Conservation (phyloP, 2,797 vertebrate genomes). For the Dicrostonyx torquatus region DNA sequence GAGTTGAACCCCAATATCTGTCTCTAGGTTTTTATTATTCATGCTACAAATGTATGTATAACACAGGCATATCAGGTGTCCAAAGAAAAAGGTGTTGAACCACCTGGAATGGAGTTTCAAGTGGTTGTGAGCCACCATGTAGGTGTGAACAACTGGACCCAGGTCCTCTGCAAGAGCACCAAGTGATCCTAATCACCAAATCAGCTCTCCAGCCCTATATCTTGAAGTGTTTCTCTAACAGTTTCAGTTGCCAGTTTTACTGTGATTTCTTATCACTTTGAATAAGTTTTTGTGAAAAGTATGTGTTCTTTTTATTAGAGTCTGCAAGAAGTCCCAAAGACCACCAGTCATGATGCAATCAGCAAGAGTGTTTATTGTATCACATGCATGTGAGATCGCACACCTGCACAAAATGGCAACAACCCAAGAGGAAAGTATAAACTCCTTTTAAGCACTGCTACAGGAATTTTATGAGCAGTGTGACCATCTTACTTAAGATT, state of each 20-base stretch:
- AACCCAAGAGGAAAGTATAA: no score
- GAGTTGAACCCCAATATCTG: no score
- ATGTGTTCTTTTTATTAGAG: neutral
- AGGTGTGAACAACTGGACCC: neutral
- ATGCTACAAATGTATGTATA: no score
- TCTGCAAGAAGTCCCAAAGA: no score
- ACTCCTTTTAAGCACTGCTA: no score
- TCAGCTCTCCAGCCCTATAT: neutral
- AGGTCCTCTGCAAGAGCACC: neutral
- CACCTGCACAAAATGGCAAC: no score
- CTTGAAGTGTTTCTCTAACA: neutral
- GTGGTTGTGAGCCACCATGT: neutral
- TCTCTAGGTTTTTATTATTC: no score
- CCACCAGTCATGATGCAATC: no score
- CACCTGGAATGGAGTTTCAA: neutral
- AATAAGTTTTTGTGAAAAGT: neutral
- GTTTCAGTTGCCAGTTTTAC: neutral
- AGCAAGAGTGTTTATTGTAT: no score
- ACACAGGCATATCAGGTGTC: neutral
- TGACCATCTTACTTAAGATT: no score
- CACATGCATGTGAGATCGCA: no score
- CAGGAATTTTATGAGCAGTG: no score
- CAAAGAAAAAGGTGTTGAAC: neutral
- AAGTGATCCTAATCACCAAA: neutral
- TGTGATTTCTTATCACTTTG: neutral